phyloP scores from a whole-genome alignment of 1,140 invertebrate species.

The Drosophila orosa region DNA sequence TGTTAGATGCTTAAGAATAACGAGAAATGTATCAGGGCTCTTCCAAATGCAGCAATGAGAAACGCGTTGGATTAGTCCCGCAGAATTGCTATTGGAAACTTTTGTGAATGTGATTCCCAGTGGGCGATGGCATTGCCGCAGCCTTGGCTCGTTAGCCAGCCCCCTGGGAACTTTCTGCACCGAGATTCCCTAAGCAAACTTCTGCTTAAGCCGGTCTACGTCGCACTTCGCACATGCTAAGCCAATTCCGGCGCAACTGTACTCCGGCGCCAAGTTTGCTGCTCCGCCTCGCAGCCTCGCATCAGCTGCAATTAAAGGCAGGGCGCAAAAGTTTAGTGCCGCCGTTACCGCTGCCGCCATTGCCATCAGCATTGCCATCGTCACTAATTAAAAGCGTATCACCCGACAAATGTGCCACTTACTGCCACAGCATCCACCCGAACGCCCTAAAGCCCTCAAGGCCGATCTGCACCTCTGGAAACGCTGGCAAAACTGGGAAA shows the following conservation, averaged over 20 bases:
- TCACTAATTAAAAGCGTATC: conserved; percentile 80
- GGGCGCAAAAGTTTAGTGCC: conserved; percentile 63
- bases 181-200: conserved; percentile 50
- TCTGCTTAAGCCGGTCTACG: conserved; percentile 44
- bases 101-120: conserved; percentile 35
- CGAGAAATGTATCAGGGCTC: not conserved
- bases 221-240: conserved; percentile 56
- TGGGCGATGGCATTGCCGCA: conserved; percentile 13
- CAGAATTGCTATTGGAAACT: conserved; percentile 24
- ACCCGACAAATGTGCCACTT: conserved; percentile 66
- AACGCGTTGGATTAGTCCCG: conserved; percentile 15
- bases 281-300: conserved; percentile 39
- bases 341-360: conserved; percentile 41
- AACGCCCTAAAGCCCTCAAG: conserved; percentile 11
- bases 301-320: conserved; percentile 65
- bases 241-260: conserved; percentile 61
- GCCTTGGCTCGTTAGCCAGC: conserved; percentile 44
- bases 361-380: conserved; percentile 44
- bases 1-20: not conserved
- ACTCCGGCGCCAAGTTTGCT: conserved; percentile 33
- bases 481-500: not conserved
- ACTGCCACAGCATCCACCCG: conserved; percentile 17
- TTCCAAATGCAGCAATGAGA: not conserved
- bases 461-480: conserved; percentile 20
- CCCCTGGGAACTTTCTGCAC: conserved; percentile 32